Base-by-base conservation (phyloP, 2,797 vertebrate species). In the Orientallactaga sibirica region DNA sequence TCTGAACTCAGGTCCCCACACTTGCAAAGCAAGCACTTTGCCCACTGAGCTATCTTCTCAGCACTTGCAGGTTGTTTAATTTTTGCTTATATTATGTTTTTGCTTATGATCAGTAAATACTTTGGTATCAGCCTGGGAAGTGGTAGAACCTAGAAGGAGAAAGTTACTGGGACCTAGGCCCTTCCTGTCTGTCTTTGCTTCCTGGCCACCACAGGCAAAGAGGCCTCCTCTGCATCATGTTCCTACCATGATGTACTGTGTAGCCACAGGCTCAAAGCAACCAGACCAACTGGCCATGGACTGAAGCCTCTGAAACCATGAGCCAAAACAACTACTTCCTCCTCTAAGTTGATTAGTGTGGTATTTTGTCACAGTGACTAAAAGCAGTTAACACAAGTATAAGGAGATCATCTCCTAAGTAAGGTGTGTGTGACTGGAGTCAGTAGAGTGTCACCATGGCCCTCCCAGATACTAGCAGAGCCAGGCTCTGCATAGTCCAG, bases 361-460 rank as follows among this genome's bases (percentile, higher is more conserved):
- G 19, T 1, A 24, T 9, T 33, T 37, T 64, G 19, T 74, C 70
- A 62, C 25, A 74, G 68, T n/a, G 33, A 61, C 25, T 19, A 25
- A 55, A 37, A 74, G 66, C 29, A 4, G 43, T 14, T 48, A 27
- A 22, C 64, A 20, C 64, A 81, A 41, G 37, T 58, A 37, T 27
- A 16, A 5, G 20, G 70, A 43, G 70, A 19, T 62, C 10, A 43
- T 16, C n/a, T 41, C 52, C 33, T 85, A 62, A 62, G 16, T 20
- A 2, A 74, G 70, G 55, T 8, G 18, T 37, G 43, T 9, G 6
- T 27, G 24, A 67, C 93, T 91, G 93, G 96, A 93, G 94, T 94
- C 22, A 91, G 93, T n/a, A 22, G 52, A 18, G 91, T 43, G 66
- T 95, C 86, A 95, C 95, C 91, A 96, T 52, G 75, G 86, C 48